These are phyloP conservation scores for Sarcophaga peregrina DNA, from an alignment of 1,140 invertebrate species.

Conservation along the genomic window DNA sequence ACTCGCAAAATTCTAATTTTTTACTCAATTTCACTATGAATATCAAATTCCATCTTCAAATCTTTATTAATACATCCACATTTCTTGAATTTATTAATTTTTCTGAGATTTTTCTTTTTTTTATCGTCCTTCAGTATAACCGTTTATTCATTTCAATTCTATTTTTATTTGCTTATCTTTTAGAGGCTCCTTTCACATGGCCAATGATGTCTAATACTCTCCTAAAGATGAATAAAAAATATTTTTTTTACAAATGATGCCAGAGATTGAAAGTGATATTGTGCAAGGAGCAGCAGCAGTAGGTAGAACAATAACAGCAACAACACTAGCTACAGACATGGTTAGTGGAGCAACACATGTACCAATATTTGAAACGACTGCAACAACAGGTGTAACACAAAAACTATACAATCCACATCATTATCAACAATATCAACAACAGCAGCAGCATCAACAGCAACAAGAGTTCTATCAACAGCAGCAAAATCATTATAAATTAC, in stretches of 20 bases:
- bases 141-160: neutral
- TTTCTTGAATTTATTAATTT: no score
- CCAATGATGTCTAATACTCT: no score
- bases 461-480: constrained; percentile 2
- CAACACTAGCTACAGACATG: constrained; percentile 51
- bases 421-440: neutral
- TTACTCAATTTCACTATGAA: no score
- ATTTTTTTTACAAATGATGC: constrained; percentile 58
- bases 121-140: no score
- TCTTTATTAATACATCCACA: no score
- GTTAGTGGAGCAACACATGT: constrained; percentile 59
- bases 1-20: no score
- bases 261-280: constrained; percentile 64
- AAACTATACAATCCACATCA: constrained; percentile 20
- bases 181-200: neutral
- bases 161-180: constrained; percentile 6
- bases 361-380: constrained; percentile 52
- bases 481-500: constrained; percentile 49
- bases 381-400: neutral
- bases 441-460: neutral
- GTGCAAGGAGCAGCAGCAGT: constrained; percentile 45
- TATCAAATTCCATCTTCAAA: no score
- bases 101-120: no score
- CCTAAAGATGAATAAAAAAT: neutral
- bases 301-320: no score